phyloP scores from a whole-genome alignment of 2,888 invertebrate genomes.

The Zonitis immaculata region DNA sequence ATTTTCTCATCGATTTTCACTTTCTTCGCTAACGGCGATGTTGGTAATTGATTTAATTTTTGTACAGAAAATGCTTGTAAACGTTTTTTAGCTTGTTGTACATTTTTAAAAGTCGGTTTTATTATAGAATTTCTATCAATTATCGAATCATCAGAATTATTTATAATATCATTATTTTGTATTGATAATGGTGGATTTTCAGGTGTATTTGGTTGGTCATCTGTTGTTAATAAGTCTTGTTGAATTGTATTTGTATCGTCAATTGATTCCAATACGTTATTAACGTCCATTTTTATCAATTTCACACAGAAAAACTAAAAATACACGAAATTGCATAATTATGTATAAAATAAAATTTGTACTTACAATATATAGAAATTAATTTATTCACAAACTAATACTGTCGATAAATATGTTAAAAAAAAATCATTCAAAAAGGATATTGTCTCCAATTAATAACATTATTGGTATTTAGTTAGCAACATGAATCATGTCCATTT shows the following conservation, averaged over 20 bases:
- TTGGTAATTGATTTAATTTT: slow-evolving; percentile 21
- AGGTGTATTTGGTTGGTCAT: background rate
- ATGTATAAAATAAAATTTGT: too few relatives aligned
- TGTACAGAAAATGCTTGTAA: slow-evolving; percentile 39
- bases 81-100: slow-evolving; percentile 40
- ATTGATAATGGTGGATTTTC: background rate
- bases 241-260: background rate
- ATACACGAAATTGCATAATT: too few relatives aligned
- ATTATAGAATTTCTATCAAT: slow-evolving; percentile 9
- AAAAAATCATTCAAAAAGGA: too few relatives aligned
- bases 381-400: background rate
- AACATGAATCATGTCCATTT: background rate
- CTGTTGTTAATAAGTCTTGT: background rate
- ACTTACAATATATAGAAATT: background rate
- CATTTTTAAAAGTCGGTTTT: slow-evolving; percentile 30
- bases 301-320: background rate
- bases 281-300: slow-evolving; percentile 11
- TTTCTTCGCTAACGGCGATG: slow-evolving; percentile 19
- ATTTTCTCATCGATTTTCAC: slow-evolving; percentile 23
- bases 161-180: background rate
- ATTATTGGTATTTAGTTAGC: background rate
- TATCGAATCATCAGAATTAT: background rate
- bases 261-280: background rate
- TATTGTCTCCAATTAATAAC: background rate
- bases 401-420: too few relatives aligned